A percentile compares a stretch with the other conserved stretches of the same genome.
Conservation (phyloP, 2,888 invertebrate genomes). For the Odontocerum albicorne region DNA sequence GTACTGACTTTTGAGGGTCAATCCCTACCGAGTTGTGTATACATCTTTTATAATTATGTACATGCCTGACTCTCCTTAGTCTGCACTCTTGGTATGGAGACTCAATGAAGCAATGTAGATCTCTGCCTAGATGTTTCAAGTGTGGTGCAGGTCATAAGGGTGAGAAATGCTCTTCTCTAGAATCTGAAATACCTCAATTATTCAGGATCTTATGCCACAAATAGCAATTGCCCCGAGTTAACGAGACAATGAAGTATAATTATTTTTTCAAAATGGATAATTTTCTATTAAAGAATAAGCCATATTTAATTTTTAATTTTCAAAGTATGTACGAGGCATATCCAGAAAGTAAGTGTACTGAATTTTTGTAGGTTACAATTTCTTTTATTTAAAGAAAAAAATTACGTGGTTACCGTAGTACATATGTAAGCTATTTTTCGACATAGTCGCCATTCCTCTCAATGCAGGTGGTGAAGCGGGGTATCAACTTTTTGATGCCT, state of each 20-base stretch:
- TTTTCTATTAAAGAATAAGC: too few species aligned
- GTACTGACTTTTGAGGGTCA: slow-evolving; percentile 10
- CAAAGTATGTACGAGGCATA: too few species aligned
- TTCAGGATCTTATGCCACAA: not conserved
- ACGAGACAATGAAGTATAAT: not conserved
- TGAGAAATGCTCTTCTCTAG: not conserved
- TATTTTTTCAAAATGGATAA: too few species aligned
- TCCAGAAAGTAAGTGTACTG: too few species aligned
- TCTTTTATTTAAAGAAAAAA: too few species aligned
- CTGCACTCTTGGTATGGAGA: slow-evolving; percentile 3
- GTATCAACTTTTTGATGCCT: too few species aligned
- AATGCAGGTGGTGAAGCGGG: too few species aligned
- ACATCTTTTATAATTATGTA: slow-evolving; percentile 2
- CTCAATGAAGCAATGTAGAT: not conserved
- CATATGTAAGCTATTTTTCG: too few species aligned
- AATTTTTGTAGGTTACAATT: too few species aligned
- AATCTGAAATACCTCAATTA: not conserved
- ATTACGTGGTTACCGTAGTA: too few species aligned
- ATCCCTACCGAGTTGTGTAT: slow-evolving; percentile 1
- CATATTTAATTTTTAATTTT: too few species aligned
- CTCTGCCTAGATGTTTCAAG: slow-evolving; percentile 2
- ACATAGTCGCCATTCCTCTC: too few species aligned
- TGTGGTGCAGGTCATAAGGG: slow-evolving; percentile 3
- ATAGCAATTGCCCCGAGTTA: not conserved
- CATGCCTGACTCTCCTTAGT: slow-evolving; percentile 7